Evolutionary conservation across 1,140 invertebrate species (phyloP).

Genomic region (Babylonia areolata): DNA sequence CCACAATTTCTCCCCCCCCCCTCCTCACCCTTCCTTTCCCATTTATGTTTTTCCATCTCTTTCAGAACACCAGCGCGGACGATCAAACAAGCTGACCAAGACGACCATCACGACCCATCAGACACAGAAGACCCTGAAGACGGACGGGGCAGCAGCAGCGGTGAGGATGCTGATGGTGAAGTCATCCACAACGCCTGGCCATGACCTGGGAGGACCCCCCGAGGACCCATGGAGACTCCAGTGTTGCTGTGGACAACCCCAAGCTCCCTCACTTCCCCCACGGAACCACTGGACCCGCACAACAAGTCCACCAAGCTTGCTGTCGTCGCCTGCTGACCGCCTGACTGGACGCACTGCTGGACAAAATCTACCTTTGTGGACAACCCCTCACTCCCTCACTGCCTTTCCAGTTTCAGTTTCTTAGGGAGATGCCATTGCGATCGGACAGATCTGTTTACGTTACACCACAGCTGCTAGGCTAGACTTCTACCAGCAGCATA

Average conservation of each 20-base stretch:
- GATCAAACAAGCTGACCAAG: background rate
- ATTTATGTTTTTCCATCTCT: background rate
- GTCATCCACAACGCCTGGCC: background rate
- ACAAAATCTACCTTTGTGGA: too few relatives aligned
- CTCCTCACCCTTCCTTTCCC: background rate
- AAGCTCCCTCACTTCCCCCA: background rate
- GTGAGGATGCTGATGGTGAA: slow-evolving; percentile 2
- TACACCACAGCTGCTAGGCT: too few relatives aligned
- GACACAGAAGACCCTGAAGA: too few relatives aligned
- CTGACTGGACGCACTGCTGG: too few relatives aligned
- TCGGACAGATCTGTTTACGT: too few relatives aligned
- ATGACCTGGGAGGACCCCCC: background rate
- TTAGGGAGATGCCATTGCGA: too few relatives aligned
- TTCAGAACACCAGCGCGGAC: background rate
- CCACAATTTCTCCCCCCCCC: background rate
- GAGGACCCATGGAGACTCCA: background rate
- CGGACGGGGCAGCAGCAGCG: background rate
- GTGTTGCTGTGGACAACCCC: slow-evolving; percentile 7
- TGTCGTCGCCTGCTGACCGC: too few relatives aligned
- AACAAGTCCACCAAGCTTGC: too few relatives aligned
- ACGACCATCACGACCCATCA: background rate
- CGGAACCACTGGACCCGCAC: too few relatives aligned
- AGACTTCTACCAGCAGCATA: too few relatives aligned
- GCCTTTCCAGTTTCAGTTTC: too few relatives aligned
- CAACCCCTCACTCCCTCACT: too few relatives aligned